Evolutionary conservation across 2,888 invertebrate species (phyloP), one percentile per base, ranked within the genome.

Genomic region (Sminthurides aquaticus): DNA sequence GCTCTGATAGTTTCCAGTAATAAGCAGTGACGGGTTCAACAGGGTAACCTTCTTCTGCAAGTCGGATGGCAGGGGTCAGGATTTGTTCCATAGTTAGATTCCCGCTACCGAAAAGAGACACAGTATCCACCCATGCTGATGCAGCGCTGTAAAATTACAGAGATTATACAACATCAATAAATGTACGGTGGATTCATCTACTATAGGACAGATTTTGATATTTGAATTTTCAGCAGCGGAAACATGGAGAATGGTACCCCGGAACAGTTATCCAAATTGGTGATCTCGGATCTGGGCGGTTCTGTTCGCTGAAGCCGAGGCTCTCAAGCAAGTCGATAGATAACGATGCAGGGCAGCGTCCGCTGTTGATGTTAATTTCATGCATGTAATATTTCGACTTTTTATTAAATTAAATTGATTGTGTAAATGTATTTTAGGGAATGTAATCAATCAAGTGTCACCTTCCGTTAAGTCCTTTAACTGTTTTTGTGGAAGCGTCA

Each of bases 381-480:
- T n/a, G n/a, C n/a, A n/a, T n/a, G n/a, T n/a, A n/a, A n/a, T n/a
- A n/a, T n/a, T n/a, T n/a, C n/a, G n/a, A n/a, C n/a, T n/a, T n/a
- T n/a, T n/a, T n/a, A n/a, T n/a, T n/a, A n/a, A n/a, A n/a, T n/a
- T n/a, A n/a, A n/a, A n/a, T n/a, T n/a, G n/a, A n/a, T n/a, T n/a
- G n/a, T n/a, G n/a, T n/a, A n/a, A n/a, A n/a, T n/a, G n/a, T n/a
- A n/a, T n/a, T n/a, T n/a, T n/a, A n/a, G n/a, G n/a, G n/a, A n/a
- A n/a, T n/a, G n/a, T n/a, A n/a, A n/a, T n/a, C n/a, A n/a, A n/a
- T 54, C n/a, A 28, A 56, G 18, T 62, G 22, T 68, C 67, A 75
- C 75, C 75, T 79, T 29, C 79, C 79, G 75, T 80, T 80, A 24
- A 80, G 60, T 20, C 77, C 78, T 24, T 74, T 73, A 2, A 79